A percentile compares a stretch with the other conserved stretches of the same genome.
phyloP scores from a whole-genome alignment of 2,113 vertebrate genomes.

The Myrmecophaga tridactyla region DNA sequence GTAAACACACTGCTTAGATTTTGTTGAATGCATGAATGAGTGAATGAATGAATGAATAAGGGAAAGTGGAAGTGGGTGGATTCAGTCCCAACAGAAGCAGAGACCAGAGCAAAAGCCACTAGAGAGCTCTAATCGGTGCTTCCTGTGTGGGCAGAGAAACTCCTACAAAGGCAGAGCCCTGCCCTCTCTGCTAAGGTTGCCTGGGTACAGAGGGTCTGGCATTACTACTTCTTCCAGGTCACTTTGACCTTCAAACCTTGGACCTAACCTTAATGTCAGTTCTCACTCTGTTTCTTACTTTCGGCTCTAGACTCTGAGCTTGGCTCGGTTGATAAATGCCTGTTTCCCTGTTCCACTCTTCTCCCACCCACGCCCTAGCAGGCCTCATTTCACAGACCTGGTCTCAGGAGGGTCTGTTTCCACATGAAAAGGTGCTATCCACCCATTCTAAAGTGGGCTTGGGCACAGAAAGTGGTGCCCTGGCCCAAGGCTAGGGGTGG shows the following conservation, averaged over 20 bases:
- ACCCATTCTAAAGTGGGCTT: background rate
- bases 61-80: background rate
- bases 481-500: background rate
- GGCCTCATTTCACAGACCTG: background rate
- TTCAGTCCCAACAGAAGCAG: background rate
- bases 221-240: background rate
- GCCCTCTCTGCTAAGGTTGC: background rate
- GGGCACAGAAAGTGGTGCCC: background rate
- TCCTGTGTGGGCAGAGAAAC: background rate
- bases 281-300: background rate
- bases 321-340: background rate
- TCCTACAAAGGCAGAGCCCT: background rate
- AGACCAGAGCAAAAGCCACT: background rate
- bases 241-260: background rate
- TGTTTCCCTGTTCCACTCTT: background rate
- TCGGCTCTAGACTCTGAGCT: background rate
- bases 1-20: background rate
- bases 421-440: background rate
- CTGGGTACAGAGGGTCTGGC: background rate
- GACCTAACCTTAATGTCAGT: background rate
- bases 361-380: background rate
- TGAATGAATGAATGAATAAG: background rate
- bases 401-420: background rate
- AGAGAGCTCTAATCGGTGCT: background rate
- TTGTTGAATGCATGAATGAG: background rate